These are phyloP conservation scores for Cerceris rybyensis DNA, from an alignment of 2,888 invertebrate genomes.

Conservation along the genomic window DNA sequence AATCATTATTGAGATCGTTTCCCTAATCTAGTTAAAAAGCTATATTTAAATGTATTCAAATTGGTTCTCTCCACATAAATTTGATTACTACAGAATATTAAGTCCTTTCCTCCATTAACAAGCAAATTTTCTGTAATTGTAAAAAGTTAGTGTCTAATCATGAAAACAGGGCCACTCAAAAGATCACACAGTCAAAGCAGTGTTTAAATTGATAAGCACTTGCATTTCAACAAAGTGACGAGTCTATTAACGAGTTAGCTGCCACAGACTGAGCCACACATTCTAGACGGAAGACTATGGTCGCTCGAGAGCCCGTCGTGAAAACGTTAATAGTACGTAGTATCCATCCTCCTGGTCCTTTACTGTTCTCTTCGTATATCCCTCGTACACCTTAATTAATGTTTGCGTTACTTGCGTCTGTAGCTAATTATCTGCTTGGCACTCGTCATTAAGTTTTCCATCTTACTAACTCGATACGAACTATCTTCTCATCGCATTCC, in stretches of 20 bases:
- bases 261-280: neutral
- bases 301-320: neutral
- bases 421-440: conserved; percentile 60
- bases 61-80: too few relatives aligned
- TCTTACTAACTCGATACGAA: conserved; percentile 51
- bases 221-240: neutral
- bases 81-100: too few relatives aligned
- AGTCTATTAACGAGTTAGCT: neutral
- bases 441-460: conserved; percentile 56
- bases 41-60: too few relatives aligned
- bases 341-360: neutral
- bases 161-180: too few relatives aligned
- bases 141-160: too few relatives aligned
- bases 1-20: too few relatives aligned
- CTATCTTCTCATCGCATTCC: neutral
- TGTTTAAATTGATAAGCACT: neutral
- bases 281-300: neutral
- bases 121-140: too few relatives aligned
- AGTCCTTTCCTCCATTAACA: too few relatives aligned
- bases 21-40: too few relatives aligned
- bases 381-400: conserved; percentile 62
- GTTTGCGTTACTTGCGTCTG: conserved; percentile 57
- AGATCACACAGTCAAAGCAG: neutral
- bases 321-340: conserved; percentile 19
- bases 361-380: too few relatives aligned